Evolutionary conservation across 2,888 invertebrate genomes (phyloP).

Genomic region (Tetramorium bicarinatum): DNA sequence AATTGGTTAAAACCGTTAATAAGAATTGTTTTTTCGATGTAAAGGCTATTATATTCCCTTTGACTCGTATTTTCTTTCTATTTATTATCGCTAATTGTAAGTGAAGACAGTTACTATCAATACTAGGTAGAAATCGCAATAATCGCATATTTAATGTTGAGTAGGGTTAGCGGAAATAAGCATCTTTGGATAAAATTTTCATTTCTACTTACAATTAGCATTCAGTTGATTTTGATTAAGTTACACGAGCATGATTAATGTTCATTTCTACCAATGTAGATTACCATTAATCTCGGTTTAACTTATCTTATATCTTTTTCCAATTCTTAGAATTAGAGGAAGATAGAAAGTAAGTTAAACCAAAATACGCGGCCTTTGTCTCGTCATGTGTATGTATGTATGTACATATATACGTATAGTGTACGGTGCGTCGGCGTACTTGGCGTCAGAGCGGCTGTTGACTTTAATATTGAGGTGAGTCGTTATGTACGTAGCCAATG

Average conservation of each 20-base stretch:
- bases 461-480: slow-evolving; percentile 61
- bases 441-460: slow-evolving; percentile 43
- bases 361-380: slow-evolving; percentile 49
- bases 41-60: neutral
- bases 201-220: slow-evolving; percentile 45
- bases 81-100: neutral
- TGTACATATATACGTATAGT: no score
- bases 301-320: no score
- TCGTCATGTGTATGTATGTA: neutral
- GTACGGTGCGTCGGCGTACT: neutral
- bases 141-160: neutral
- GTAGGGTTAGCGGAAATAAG: neutral
- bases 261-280: no score
- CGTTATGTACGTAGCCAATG: slow-evolving; percentile 54
- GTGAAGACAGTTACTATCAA: neutral
- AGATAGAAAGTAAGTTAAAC: no score
- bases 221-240: slow-evolving; percentile 25
- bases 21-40: neutral
- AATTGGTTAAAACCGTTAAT: neutral
- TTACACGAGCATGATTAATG: slow-evolving; percentile 40
- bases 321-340: no score
- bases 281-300: no score
- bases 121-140: neutral
- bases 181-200: slow-evolving; percentile 19
- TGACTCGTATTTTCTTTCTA: neutral